A percentile compares a stretch with the other conserved stretches of the same genome.
phyloP scores from a whole-genome alignment of 2,113 vertebrate genomes.

The Urocolius indicus region DNA sequence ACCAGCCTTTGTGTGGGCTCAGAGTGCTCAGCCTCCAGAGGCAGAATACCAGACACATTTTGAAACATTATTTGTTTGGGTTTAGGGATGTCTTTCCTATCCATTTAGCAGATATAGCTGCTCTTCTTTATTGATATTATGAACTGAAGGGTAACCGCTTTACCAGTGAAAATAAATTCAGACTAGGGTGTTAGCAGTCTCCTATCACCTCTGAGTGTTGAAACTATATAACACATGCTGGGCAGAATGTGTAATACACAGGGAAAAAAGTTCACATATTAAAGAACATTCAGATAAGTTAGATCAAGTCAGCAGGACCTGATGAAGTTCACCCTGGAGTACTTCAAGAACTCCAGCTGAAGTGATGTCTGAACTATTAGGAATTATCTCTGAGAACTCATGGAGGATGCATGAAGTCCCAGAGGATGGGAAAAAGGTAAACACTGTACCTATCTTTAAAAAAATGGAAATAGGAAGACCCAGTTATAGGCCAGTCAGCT shows the following conservation, averaged over 20 bases:
- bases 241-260: not conserved
- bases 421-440: not conserved
- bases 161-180: not conserved
- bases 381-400: conserved; percentile 27
- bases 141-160: not conserved
- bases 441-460: not conserved
- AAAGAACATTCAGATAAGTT: conserved; percentile 29
- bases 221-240: not conserved
- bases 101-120: not conserved
- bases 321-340: not conserved
- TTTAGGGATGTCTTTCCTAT: not conserved
- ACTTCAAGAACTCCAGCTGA: not conserved
- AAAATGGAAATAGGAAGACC: not conserved
- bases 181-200: not conserved
- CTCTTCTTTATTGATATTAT: not conserved
- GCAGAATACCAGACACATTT: not conserved
- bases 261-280: not conserved
- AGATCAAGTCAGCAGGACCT: not conserved
- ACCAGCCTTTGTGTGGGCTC: not conserved
- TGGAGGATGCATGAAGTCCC: conserved; percentile 7
- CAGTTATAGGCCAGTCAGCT: not conserved
- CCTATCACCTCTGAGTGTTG: not conserved
- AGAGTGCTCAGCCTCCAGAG: not conserved
- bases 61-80: not conserved
- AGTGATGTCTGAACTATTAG: conserved; percentile 30